phyloP scores from a whole-genome alignment of 2,113 vertebrate species.

The Strix uralensis region DNA sequence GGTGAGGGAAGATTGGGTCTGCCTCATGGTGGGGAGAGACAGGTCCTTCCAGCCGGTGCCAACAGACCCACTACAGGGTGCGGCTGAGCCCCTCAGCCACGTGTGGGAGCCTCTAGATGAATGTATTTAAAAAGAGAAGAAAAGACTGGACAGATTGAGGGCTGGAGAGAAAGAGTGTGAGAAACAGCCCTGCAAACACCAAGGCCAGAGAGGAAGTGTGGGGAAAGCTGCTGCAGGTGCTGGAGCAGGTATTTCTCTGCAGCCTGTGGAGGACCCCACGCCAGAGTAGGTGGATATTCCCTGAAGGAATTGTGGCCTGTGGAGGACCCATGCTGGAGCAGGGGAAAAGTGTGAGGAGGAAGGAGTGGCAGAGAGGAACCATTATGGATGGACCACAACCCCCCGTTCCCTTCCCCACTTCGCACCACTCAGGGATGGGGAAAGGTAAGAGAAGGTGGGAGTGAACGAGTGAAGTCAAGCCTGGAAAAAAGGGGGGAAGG shows the following conservation, averaged over 20 bases:
- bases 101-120: neutral
- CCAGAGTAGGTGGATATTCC: neutral
- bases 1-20: accelerated
- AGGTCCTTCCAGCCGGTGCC: neutral
- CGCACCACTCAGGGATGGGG: accelerated
- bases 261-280: accelerated
- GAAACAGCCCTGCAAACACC: neutral
- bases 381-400: neutral
- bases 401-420: neutral
- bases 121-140: neutral
- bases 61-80: accelerated
- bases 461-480: neutral
- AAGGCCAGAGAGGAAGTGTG: neutral
- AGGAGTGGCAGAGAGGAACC: neutral
- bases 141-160: neutral
- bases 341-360: neutral
- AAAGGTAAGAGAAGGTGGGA: neutral
- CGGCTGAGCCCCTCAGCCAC: accelerated
- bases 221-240: neutral
- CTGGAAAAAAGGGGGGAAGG: neutral
- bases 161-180: neutral
- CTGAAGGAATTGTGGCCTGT: neutral
- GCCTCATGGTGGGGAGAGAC: accelerated
- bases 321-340: too few relatives aligned
- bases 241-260: neutral